Evolutionary conservation across 2,113 vertebrate genomes (phyloP).

Genomic region (Clinocottus analis): DNA sequence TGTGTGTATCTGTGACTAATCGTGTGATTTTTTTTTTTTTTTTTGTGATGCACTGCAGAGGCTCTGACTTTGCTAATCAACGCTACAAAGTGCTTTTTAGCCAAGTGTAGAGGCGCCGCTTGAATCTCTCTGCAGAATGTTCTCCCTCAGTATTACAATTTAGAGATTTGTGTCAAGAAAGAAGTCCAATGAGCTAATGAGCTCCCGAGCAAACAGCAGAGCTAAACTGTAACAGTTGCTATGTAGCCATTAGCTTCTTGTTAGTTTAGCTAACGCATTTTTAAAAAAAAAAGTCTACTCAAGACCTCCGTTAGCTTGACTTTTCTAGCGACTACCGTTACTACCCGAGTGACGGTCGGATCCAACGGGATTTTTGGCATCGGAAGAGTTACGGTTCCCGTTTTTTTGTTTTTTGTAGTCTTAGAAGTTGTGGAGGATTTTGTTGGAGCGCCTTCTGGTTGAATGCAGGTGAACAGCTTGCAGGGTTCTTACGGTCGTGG

Average conservation of each 20-base stretch:
- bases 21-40: not conserved
- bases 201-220: not conserved
- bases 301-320: too few relatives aligned
- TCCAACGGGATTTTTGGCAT: too few relatives aligned
- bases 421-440: too few relatives aligned
- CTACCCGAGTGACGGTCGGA: too few relatives aligned
- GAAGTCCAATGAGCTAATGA: not conserved
- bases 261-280: not conserved
- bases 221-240: not conserved
- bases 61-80: conserved; percentile 24
- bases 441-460: too few relatives aligned
- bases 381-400: too few relatives aligned
- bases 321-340: too few relatives aligned
- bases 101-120: not conserved
- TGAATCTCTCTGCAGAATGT: not conserved
- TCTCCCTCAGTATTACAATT: not conserved
- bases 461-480: too few relatives aligned
- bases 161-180: not conserved
- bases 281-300: not conserved
- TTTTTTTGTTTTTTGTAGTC: too few relatives aligned
- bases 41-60: conserved; percentile 25
- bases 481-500: too few relatives aligned
- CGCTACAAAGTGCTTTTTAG: conserved; percentile 12
- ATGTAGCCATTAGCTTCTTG: not conserved
- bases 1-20: conserved; percentile 40